Percentiles rank a stretch among this genome's conserved stretches.
Conservation (phyloP, 2,888 invertebrate genomes). For the Dastarcus helophoroides region DNA sequence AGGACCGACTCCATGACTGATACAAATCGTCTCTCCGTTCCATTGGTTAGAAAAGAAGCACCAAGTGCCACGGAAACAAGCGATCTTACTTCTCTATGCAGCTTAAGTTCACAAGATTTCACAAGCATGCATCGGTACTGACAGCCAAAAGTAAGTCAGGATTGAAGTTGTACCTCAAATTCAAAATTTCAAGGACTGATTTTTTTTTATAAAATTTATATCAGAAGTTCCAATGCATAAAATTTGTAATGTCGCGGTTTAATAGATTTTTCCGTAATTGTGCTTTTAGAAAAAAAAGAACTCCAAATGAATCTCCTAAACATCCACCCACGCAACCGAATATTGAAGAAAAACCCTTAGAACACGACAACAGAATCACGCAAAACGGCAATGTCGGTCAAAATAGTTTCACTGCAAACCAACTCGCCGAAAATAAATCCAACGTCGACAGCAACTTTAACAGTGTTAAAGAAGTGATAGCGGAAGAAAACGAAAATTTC, state of each 20-base stretch:
- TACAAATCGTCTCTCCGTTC: conserved; percentile 36
- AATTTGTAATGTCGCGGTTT: too few species aligned
- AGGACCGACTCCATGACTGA: conserved; percentile 30
- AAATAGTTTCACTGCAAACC: conserved; percentile 11
- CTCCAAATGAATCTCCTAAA: too few species aligned
- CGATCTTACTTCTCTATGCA: conserved; percentile 61
- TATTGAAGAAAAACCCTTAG: conserved; percentile 12
- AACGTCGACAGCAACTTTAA: conserved; percentile 21
- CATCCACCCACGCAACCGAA: too few species aligned
- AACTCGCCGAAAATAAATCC: conserved; percentile 17
- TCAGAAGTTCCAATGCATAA: too few species aligned
- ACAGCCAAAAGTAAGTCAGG: conserved; percentile 37
- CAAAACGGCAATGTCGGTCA: conserved; percentile 19
- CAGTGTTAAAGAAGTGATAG: conserved; percentile 19
- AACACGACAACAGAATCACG: conserved; percentile 11
- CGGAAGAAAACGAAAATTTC: conserved; percentile 15
- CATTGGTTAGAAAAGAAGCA: conserved; percentile 41
- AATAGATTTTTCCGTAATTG: too few species aligned
- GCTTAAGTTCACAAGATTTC: conserved; percentile 49
- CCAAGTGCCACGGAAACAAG: conserved; percentile 58
- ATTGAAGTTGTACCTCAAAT: too few species aligned
- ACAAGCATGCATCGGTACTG: conserved; percentile 43
- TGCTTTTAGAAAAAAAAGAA: too few species aligned
- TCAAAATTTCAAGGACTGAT: too few species aligned
- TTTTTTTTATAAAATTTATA: too few species aligned